phyloP scores from a whole-genome alignment of 2,888 invertebrate species.

The Hypena proboscidalis region DNA sequence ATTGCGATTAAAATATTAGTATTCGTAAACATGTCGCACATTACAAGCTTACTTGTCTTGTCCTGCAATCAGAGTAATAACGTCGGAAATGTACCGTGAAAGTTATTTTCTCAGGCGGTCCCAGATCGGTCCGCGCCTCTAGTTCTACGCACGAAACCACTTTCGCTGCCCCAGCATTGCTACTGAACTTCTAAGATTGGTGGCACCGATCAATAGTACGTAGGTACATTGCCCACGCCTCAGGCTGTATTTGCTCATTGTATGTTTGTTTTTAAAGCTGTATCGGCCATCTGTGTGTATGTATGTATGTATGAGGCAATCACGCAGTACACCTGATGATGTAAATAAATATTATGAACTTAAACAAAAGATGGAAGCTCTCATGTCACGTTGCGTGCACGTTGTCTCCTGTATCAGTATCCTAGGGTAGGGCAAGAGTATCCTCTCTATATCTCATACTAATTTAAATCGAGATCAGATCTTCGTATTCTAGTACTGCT shows the following conservation, averaged over 20 bases:
- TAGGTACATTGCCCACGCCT: conserved; percentile 14
- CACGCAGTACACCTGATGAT: no score
- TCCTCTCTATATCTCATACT: no score
- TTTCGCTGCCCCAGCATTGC: conserved; percentile 71
- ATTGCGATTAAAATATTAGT: no score
- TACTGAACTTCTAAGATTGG: conserved; percentile 59
- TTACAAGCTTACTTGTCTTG: conserved; percentile 45
- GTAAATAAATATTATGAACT: no score
- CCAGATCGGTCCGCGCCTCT: conserved; percentile 63
- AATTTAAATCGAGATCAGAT: no score
- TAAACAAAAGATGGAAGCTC: no score
- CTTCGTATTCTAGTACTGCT: no score
- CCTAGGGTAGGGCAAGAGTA: no score
- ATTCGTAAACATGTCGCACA: conserved; percentile 13
- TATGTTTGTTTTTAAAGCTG: conserved; percentile 7
- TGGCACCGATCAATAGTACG: conserved; percentile 25
- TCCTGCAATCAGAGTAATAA: conserved; percentile 63
- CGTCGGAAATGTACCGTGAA: conserved; percentile 79
- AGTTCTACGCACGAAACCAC: conserved; percentile 71
- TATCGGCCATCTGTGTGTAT: conserved; percentile 19
- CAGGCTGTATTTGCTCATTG: conserved; percentile 14
- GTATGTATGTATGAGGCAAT: no score
- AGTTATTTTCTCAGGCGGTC: conserved; percentile 80
- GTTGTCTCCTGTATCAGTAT: no score
- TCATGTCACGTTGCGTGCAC: no score